Percentiles rank a stretch among this genome's conserved stretches.
Evolutionary conservation across 2,113 vertebrate genomes (phyloP).

Genomic region (Tor tambroides): DNA sequence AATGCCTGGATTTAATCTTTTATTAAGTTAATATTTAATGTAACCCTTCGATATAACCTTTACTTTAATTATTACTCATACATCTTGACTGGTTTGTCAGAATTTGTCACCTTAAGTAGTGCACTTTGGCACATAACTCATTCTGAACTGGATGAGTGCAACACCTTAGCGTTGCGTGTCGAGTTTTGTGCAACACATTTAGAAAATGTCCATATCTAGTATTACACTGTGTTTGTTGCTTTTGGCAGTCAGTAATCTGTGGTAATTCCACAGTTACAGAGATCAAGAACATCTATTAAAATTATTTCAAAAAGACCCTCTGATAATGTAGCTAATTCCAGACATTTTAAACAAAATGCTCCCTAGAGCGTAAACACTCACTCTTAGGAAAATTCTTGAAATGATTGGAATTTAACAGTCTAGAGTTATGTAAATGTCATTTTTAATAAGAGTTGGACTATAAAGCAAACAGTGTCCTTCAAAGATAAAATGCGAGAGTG

Average conservation of each 20-base stretch:
- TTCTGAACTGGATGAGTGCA: not conserved
- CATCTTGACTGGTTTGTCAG: not conserved
- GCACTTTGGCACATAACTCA: not conserved
- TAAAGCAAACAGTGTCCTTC: constrained; percentile 8
- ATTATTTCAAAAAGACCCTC: not conserved
- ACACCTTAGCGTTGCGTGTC: not conserved
- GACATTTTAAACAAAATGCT: not conserved
- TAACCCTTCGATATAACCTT: not conserved
- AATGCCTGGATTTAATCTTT: constrained; percentile 9
- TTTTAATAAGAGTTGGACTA: constrained; percentile 4
- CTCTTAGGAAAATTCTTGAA: not conserved
- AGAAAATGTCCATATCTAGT: not conserved
- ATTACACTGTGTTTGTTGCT: not conserved
- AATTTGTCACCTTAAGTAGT: not conserved
- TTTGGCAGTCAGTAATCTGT: not conserved
- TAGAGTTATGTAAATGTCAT: constrained; percentile 21
- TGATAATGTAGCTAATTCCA: not conserved
- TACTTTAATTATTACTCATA: not conserved
- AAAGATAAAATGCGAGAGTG: not conserved
- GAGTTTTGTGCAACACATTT: not conserved
- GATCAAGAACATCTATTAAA: not conserved
- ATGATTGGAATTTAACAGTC: not conserved
- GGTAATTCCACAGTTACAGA: not conserved
- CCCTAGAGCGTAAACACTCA: constrained; percentile 25
- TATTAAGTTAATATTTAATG: not conserved